These are phyloP conservation scores for Acleris emargana DNA, from an alignment of 2,888 invertebrate species.

Conservation along the genomic window DNA sequence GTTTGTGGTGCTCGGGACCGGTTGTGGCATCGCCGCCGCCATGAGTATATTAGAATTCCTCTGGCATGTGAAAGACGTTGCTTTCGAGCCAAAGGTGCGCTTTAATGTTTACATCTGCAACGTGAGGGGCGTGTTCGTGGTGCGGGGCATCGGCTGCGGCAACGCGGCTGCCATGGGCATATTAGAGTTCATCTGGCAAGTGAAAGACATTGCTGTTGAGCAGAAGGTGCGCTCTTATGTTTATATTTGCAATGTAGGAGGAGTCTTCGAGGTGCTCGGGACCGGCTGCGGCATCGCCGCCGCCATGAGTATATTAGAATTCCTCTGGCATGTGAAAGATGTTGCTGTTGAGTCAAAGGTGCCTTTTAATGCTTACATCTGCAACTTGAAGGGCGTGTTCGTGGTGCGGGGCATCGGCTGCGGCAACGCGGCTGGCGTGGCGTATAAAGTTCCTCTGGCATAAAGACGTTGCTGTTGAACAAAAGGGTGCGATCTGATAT, in stretches of 20 bases:
- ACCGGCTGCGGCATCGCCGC: no score
- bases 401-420: conserved; percentile 59
- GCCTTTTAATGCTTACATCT: background rate
- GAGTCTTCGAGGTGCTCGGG: conserved; percentile 87
- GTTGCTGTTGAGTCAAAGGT: conserved; percentile 92
- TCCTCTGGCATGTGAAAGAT: conserved; percentile 80
- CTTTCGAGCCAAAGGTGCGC: conserved; percentile 89
- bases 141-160: no score
- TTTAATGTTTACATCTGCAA: conserved; percentile 67
- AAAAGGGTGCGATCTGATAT: conserved; percentile 82
- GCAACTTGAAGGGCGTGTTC: conserved; percentile 96
- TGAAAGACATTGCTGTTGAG: conserved; percentile 89
- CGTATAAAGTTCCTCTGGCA: conserved; percentile 83
- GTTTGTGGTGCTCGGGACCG: conserved; percentile 86
- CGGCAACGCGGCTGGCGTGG: no score
- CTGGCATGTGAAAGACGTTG: conserved; percentile 83
- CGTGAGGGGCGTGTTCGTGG: conserved; percentile 95
- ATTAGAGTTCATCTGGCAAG: conserved; percentile 54
- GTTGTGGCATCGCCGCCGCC: conserved; percentile 80
- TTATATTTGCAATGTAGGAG: conserved; percentile 88
- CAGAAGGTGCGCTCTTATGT: conserved; percentile 84
- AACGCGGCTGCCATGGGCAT: no score
- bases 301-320: no score
- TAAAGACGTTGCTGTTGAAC: conserved; percentile 89
- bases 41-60: conserved; percentile 54